Evolutionary conservation across 2,113 vertebrate species (phyloP).

Genomic region (Pelodiscus sinensis): DNA sequence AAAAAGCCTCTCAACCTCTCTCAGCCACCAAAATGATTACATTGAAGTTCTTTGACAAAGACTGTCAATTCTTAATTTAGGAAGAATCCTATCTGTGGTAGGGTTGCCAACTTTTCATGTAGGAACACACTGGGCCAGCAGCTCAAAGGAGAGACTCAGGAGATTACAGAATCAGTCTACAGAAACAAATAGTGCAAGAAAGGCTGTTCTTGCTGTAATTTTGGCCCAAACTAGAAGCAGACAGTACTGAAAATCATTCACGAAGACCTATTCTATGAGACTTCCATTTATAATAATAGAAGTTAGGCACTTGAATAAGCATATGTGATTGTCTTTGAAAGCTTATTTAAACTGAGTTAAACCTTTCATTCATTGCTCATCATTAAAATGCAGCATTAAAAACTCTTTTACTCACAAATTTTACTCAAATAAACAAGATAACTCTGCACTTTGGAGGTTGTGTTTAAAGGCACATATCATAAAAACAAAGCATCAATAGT

Average conservation of each 20-base stretch:
- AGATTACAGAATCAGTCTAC: background rate
- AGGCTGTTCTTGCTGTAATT: background rate
- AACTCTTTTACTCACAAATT: background rate
- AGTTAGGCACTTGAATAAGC: slow-evolving; percentile 1
- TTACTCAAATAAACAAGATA: slow-evolving; percentile 30
- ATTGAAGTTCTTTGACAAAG: no score
- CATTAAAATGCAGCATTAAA: slow-evolving; percentile 13
- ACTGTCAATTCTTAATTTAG: no score
- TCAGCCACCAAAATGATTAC: no score
- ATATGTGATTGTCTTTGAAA: slow-evolving; percentile 2
- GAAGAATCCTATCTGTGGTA: no score
- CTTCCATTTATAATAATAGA: background rate
- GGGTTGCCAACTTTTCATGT: background rate
- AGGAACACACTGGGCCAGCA: background rate
- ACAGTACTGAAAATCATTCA: background rate
- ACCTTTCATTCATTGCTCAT: background rate
- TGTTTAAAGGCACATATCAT: background rate
- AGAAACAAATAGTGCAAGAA: background rate
- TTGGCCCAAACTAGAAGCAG: background rate
- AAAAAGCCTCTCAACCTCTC: no score
- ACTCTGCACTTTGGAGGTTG: background rate
- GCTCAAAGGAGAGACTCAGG: background rate
- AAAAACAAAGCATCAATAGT: slow-evolving; percentile 17
- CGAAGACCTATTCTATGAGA: background rate
- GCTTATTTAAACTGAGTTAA: background rate